Evolutionary conservation across 2,113 vertebrate species (phyloP), one percentile per base, ranked within the genome.

Genomic region (Ictalurus punctatus): DNA sequence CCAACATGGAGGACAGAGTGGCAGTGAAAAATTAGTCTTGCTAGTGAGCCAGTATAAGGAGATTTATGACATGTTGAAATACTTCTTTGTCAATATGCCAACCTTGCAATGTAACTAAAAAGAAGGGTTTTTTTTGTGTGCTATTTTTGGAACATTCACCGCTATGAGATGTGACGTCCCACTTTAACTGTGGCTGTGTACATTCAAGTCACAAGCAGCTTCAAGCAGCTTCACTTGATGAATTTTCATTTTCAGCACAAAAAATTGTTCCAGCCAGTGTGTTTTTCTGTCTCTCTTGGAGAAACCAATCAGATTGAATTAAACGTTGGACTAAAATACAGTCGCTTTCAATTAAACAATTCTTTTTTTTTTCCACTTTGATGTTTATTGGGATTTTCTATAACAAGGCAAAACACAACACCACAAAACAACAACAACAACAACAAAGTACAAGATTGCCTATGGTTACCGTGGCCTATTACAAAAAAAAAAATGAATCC

Each of bases 21-120:
- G 80, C 17, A 21, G 27, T 81, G 78, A 59, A 23, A 59, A 58
- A 6, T 34, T 37, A 59, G 80, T 23, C 80, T 37, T 34, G 56
- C 56, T 82, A 82, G 54, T 23, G 80, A 82, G 80, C 52, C 80
- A 82, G 23, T 59, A 34, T 9, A 23, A 59, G 19, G 56, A 82
- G 80, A 82, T 82, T 82, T 82, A 82, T 82, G 80, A 59, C 30
- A 59, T 37, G 30, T 25, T 82, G 27, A 82, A 82, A 37, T 21
- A 37, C 21, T 59, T 59, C 56, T 82, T 37, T 23, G 80, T 56
- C 80, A 82, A 2, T 58, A 56, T 58, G 58, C 52, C 54, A n/a
- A 10, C n/a, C 21, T 78, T 78, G 34, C 71, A 74, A 56, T 56
- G 54, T 58, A 82, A 59, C 17, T 80, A 78, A 44, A 56, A 56